Evolutionary conservation across 1,140 invertebrate genomes (phyloP).

Genomic region (Rhagoletis pomonella): DNA sequence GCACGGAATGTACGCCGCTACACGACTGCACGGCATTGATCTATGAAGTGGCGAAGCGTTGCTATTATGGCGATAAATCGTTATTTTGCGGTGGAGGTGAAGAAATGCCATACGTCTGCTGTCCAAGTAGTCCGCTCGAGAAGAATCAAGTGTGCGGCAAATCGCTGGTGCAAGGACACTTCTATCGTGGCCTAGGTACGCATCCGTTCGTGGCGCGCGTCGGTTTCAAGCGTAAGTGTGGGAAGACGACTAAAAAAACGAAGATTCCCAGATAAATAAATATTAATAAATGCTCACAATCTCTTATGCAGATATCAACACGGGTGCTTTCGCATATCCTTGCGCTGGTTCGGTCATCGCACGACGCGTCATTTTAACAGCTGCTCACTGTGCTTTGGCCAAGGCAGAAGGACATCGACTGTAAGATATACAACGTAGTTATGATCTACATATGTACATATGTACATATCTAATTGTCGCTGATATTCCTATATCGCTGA

Average conservation of each 20-base stretch:
- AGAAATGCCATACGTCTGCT: conserved; percentile 72
- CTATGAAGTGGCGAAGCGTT: conserved; percentile 71
- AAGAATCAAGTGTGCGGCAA: conserved; percentile 77
- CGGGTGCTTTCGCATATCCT: conserved; percentile 79
- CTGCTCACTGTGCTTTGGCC: conserved; percentile 82
- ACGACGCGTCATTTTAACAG: conserved; percentile 78
- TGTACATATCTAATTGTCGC: no score
- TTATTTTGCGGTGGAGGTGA: conserved; percentile 69
- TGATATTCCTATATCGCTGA: background rate
- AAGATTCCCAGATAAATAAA: background rate
- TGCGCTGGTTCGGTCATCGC: conserved; percentile 83
- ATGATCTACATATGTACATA: background rate
- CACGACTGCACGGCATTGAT: conserved; percentile 71
- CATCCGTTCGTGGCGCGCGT: conserved; percentile 81
- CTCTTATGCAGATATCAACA: conserved; percentile 76
- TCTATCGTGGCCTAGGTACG: conserved; percentile 79
- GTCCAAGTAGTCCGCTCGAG: conserved; percentile 71
- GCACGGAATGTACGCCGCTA: conserved; percentile 70
- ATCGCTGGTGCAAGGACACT: conserved; percentile 79
- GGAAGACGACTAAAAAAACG: background rate
- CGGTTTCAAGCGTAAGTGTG: conserved; percentile 79
- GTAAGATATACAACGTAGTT: conserved; percentile 74
- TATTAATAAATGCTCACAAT: background rate
- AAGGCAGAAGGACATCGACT: conserved; percentile 81
- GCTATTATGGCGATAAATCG: conserved; percentile 72